A percentile compares a stretch with the other conserved stretches of the same genome.
phyloP scores from a whole-genome alignment of 2,888 invertebrate species.

The Oeneis ivallda region DNA sequence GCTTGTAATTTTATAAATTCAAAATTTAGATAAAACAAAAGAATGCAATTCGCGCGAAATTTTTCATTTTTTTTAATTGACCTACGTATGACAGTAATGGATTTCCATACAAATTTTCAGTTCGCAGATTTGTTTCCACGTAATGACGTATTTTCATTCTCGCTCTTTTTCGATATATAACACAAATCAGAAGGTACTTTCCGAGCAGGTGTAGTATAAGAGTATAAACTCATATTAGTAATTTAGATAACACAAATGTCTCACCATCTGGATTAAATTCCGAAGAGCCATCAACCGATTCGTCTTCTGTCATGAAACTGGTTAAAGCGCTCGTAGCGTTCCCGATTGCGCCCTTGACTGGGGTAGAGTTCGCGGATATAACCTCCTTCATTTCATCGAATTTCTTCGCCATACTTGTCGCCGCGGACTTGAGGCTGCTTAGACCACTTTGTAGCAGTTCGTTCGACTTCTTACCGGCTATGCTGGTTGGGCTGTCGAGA shows the following conservation, averaged over 20 bases:
- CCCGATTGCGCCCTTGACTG: constrained; percentile 85
- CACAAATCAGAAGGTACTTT: too few species aligned
- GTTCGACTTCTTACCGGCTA: constrained; percentile 93
- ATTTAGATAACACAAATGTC: constrained; percentile 31
- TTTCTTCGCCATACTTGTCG: constrained; percentile 92
- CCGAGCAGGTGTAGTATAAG: too few species aligned
- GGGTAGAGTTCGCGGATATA: constrained; percentile 93
- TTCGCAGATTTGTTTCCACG: too few species aligned
- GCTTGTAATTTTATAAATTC: too few species aligned
- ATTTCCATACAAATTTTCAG: too few species aligned
- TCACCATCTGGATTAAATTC: constrained; percentile 77
- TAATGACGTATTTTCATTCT: too few species aligned
- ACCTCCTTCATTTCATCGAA: constrained; percentile 96
- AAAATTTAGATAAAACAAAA: too few species aligned
- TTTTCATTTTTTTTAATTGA: too few species aligned
- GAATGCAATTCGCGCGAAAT: too few species aligned
- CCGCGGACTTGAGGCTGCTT: constrained; percentile 92
- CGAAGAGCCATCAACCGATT: constrained; percentile 71
- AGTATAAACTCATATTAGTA: too few species aligned
- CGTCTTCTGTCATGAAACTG: constrained; percentile 68
- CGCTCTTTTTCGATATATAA: too few species aligned
- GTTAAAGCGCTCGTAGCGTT: constrained; percentile 71
- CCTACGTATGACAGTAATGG: too few species aligned
- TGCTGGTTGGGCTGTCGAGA: constrained; percentile 86
- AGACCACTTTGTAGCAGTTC: constrained; percentile 93